Conservation (phyloP, 2,113 vertebrate species). For the Tupaia chinensis region DNA sequence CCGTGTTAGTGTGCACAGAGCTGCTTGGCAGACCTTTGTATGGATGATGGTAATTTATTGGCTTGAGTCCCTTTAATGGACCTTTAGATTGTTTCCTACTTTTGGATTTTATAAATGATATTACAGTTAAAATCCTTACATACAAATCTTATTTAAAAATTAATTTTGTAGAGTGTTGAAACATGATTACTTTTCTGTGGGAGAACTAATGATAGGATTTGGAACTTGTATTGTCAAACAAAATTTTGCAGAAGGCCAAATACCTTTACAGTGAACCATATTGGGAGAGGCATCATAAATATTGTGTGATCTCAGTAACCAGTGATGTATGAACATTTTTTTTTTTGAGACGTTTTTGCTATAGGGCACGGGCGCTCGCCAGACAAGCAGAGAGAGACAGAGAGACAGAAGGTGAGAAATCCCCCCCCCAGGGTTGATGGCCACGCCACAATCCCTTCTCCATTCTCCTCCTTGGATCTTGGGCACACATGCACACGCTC, state of each 20-base stretch:
- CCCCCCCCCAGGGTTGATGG: no score
- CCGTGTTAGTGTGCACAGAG: not conserved
- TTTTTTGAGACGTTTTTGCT: no score
- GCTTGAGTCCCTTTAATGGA: not conserved
- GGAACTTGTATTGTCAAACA: not conserved
- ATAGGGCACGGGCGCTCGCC: no score
- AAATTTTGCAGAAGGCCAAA: not conserved
- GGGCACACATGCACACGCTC: no score
- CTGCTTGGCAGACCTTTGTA: not conserved
- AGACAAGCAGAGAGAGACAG: no score
- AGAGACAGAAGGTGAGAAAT: no score
- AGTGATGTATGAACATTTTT: not conserved
- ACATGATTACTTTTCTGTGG: not conserved
- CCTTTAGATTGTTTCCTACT: not conserved
- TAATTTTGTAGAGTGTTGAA: not conserved
- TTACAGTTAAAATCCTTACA: not conserved
- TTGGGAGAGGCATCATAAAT: no score
- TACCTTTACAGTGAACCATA: not conserved
- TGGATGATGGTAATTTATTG: not conserved
- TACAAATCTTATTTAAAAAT: not conserved
- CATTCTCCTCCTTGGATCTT: no score
- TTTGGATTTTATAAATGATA: not conserved
- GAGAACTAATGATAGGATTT: not conserved
- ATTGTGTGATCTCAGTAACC: not conserved
- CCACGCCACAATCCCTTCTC: no score